Evolutionary conservation across 1,140 invertebrate genomes (phyloP).

Genomic region (Andrena cerasifolii): DNA sequence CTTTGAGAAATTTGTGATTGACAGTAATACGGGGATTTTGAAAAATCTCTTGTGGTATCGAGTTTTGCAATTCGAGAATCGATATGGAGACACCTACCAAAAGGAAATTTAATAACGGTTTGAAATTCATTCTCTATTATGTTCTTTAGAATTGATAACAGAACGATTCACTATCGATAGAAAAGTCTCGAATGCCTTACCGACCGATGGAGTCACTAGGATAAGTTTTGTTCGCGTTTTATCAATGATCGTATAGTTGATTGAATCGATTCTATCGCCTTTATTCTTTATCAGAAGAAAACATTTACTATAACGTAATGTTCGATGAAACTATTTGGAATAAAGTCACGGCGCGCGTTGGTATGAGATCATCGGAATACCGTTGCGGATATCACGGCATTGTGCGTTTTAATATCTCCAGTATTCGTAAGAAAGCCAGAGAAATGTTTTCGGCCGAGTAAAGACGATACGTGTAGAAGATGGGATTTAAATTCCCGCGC

Average conservation of each 20-base stretch:
- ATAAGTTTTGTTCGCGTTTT: too few species aligned
- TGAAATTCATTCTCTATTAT: background rate
- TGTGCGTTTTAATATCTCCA: constrained; percentile 42
- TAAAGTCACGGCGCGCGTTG: background rate
- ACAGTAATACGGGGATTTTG: background rate
- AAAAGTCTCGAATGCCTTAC: too few species aligned
- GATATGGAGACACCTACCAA: background rate
- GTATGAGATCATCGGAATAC: constrained; percentile 24
- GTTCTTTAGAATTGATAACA: background rate
- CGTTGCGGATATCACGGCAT: constrained; percentile 12
- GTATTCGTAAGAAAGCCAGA: constrained; percentile 33
- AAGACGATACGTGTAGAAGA: constrained; percentile 24
- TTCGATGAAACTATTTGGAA: background rate
- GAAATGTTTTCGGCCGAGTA: constrained; percentile 47
- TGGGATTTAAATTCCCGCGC: constrained; percentile 42
- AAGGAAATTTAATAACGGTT: background rate
- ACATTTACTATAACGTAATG: too few species aligned
- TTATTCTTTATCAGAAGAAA: too few species aligned
- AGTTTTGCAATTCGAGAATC: background rate
- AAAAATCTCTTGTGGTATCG: background rate
- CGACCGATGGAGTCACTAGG: too few species aligned
- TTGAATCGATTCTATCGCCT: too few species aligned
- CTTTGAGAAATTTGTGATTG: constrained; percentile 22
- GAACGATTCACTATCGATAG: background rate
- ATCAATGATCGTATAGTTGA: too few species aligned